Conservation (phyloP, 2,797 vertebrate genomes). For the Sciaenops ocellatus region DNA sequence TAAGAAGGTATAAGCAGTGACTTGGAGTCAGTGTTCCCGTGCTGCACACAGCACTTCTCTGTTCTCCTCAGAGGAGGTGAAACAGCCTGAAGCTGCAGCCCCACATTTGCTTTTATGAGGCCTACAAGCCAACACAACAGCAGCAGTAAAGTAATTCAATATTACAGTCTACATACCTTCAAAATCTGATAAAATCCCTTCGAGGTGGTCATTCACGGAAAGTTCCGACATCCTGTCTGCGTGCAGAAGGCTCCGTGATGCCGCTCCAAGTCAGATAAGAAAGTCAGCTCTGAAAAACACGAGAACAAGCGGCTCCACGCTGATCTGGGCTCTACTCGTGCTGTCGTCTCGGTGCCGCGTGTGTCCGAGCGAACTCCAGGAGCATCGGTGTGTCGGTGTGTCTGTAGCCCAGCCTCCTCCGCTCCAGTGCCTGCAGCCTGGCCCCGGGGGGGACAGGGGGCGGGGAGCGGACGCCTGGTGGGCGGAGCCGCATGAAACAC, state of each 20-base stretch:
- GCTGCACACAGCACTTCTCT: not conserved
- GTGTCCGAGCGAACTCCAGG: not conserved
- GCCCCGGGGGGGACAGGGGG: constrained; percentile 23
- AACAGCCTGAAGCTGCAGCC: not conserved
- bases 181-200: constrained; percentile 92
- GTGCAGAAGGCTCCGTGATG: not conserved
- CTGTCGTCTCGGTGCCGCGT: not conserved
- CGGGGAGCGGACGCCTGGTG: constrained; percentile 16
- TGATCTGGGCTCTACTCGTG: not conserved
- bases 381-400: not conserved
- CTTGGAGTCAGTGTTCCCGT: no score
- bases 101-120: constrained; percentile 1
- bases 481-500: constrained; percentile 62
- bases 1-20: no score
- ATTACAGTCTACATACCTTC: constrained; percentile 84
- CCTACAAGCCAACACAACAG: not conserved
- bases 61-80: not conserved
- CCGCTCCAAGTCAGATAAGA: not conserved
- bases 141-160: constrained; percentile 33
- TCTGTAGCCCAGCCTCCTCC: constrained; percentile 36
- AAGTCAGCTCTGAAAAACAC: not conserved
- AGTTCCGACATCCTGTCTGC: constrained; percentile 86
- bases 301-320: no score
- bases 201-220: constrained; percentile 90
- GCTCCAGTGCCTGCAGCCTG: not conserved